Base-by-base conservation (phyloP, 2,797 vertebrate genomes). In the Mico argentatus region DNA sequence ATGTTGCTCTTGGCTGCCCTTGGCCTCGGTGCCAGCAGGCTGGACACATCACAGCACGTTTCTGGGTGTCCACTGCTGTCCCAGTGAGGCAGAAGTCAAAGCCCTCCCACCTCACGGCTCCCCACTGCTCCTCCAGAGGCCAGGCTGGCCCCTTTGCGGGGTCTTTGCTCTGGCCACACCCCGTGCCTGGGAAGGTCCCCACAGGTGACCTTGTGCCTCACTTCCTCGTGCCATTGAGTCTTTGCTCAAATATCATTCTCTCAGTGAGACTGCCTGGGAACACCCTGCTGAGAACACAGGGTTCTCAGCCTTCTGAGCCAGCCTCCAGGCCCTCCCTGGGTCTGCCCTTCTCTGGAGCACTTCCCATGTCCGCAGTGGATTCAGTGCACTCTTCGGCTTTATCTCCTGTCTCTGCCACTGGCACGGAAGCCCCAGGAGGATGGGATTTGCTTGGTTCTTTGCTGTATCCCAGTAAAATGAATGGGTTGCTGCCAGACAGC, bases 351-450 rank as follows among this genome's bases (percentile, higher is more conserved):
- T 55, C 46, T 0, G 0, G 4, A 41, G 39, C 33, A 13, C 44
- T 13, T 0, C n/a, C 22, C 9, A 2, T 26, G 4, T 26, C 50
- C 7, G 4, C 36, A 26, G 13, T 14, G 48, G 20, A 0, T 3
- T 24, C 4, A 8, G 52, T 11, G 5, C 4, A 0, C 26, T 5
- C 26, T 12, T 55, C 22, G n/a, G 27, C 5, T 27, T 24, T 9
- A 1, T 20, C 22, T 24, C 0, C 2, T 20, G 19, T 41, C 36
- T 30, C 33, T 36, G 33, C 2, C 2, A 3, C 17, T 41, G 12
- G 39, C 4, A 1, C 4, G 6, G 87, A 5, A 44, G 24, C 46
- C 52, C 33, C 33, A 0, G 9, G 1, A 67, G 48, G 59, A 77
- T 6, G 9, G 70, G 46, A 6, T 10, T 41, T 22, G 39, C 24